phyloP scores from a whole-genome alignment of 2,113 vertebrate genomes.

The Mugil cephalus region DNA sequence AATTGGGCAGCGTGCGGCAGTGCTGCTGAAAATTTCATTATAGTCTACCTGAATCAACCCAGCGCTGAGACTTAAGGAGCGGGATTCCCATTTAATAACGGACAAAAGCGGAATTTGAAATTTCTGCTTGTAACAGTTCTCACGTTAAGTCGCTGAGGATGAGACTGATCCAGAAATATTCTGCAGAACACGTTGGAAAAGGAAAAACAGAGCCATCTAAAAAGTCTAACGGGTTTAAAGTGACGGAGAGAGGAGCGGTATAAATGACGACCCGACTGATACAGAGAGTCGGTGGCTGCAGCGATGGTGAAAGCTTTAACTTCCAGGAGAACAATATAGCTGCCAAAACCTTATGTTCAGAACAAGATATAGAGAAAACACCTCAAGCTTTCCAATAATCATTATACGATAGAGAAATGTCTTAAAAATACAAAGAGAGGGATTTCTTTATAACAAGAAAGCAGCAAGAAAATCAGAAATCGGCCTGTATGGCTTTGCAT shows the following conservation, averaged over 20 bases:
- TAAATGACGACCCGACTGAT: slow-evolving; percentile 4
- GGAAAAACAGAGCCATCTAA: slow-evolving; percentile 20
- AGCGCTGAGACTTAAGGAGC: not conserved
- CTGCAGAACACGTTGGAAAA: slow-evolving; percentile 1
- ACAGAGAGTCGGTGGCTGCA: not conserved
- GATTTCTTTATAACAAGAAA: too few relatives aligned
- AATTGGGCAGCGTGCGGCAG: not conserved
- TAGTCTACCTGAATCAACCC: not conserved
- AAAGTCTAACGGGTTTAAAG: not conserved
- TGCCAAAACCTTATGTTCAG: not conserved
- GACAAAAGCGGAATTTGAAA: not conserved
- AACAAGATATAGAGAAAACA: slow-evolving; percentile 4
- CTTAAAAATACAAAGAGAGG: not conserved
- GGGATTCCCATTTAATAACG: not conserved
- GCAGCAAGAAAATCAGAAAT: too few relatives aligned
- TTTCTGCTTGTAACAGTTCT: not conserved
- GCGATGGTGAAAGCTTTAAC: not conserved
- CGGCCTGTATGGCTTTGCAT: too few relatives aligned
- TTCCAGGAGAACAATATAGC: slow-evolving; percentile 5
- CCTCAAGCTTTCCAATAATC: not conserved
- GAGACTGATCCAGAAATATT: not conserved
- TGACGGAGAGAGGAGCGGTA: not conserved
- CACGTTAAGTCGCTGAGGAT: not conserved
- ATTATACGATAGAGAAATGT: not conserved
- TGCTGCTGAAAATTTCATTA: not conserved